phyloP scores from a whole-genome alignment of 2,888 invertebrate genomes.

The Vannuccia rotundouncinata region DNA sequence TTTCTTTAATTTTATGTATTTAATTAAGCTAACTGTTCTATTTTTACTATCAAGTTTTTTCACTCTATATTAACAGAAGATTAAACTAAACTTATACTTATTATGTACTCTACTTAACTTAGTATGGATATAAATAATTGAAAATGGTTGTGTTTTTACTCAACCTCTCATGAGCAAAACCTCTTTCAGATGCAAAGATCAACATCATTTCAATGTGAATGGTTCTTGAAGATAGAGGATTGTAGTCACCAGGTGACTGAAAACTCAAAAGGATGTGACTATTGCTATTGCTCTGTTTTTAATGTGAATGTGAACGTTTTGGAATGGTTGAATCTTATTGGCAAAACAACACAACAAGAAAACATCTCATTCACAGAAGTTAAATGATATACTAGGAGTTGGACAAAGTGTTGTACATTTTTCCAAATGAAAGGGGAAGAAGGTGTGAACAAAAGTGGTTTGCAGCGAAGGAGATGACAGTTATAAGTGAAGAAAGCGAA shows the following conservation, averaged over 20 bases:
- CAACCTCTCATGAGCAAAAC: no score
- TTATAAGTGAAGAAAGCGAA: not conserved
- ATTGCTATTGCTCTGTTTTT: no score
- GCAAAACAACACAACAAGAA: not conserved
- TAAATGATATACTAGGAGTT: not conserved
- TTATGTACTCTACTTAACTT: not conserved
- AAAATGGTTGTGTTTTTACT: no score
- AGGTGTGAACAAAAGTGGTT: not conserved
- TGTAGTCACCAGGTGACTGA: no score
- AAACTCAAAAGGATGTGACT: no score
- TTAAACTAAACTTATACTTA: not conserved
- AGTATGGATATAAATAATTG: not conserved
- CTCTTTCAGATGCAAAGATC: no score
- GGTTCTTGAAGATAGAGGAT: no score
- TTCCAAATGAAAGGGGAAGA: not conserved
- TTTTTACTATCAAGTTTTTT: not conserved
- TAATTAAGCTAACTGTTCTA: not conserved
- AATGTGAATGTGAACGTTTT: no score
- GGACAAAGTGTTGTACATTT: not conserved
- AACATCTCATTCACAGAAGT: slow-evolving; percentile 4
- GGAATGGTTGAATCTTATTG: not conserved
- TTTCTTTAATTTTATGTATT: not conserved
- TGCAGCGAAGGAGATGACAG: not conserved
- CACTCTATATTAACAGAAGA: not conserved
- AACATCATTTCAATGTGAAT: no score